A percentile compares a stretch with the other conserved stretches of the same genome.
These are phyloP conservation scores for Anser cygnoides DNA, from an alignment of 2,113 vertebrate genomes.

Conservation along the genomic window DNA sequence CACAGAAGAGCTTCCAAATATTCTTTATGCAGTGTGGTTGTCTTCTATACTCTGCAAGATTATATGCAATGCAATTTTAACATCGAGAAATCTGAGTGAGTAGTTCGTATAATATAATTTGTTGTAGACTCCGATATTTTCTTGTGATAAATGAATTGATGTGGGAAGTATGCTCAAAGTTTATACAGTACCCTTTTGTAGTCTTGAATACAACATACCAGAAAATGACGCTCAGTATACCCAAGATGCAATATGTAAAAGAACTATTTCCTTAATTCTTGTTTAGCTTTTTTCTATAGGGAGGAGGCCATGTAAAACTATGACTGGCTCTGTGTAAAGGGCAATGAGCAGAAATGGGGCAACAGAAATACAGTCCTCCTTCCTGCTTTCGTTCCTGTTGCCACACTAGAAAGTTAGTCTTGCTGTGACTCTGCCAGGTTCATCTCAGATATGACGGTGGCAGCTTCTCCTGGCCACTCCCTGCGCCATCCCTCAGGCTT, in stretches of 20 bases:
- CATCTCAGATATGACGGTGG: background rate
- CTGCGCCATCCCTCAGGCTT: background rate
- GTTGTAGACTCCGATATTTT: background rate
- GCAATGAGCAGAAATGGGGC: background rate
- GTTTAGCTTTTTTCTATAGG: background rate
- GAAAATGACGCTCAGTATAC: background rate
- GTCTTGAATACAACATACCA: background rate
- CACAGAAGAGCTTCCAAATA: background rate
- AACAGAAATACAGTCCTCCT: background rate
- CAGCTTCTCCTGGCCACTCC: background rate
- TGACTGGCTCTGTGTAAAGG: background rate
- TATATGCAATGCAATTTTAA: background rate
- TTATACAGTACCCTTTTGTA: background rate
- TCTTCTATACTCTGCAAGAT: background rate
- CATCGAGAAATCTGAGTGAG: background rate
- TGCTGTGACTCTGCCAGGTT: background rate
- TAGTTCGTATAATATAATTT: background rate
- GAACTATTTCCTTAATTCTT: background rate
- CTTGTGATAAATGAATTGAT: background rate
- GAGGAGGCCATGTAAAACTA: background rate
- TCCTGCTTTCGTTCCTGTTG: background rate
- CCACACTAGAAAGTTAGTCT: background rate
- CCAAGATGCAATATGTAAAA: background rate
- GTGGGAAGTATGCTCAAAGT: background rate
- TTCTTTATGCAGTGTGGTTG: background rate